Conservation (phyloP, 2,113 vertebrate genomes). For the Sisor rabdophorus region DNA sequence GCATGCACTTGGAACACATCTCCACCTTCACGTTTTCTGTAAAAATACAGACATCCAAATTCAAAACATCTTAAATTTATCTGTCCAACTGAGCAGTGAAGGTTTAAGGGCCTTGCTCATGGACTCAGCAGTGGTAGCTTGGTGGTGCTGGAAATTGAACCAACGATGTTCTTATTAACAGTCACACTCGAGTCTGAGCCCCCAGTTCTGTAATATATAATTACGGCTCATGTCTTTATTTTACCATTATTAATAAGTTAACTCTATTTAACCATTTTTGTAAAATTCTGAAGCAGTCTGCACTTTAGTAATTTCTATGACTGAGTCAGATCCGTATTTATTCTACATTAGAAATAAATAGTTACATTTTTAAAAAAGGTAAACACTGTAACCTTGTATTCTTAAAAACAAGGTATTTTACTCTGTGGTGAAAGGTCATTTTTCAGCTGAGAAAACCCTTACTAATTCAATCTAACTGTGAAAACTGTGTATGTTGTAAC, state of each 20-base stretch:
- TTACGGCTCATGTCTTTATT: slow-evolving; percentile 39
- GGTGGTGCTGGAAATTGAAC: too few species aligned
- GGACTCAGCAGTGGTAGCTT: too few species aligned
- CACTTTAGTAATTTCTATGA: neutral
- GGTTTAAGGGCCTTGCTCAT: too few species aligned
- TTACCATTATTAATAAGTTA: neutral
- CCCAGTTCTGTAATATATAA: slow-evolving; percentile 21
- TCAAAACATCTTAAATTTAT: too few species aligned
- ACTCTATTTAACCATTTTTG: neutral
- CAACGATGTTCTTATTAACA: too few species aligned
- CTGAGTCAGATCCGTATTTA: neutral
- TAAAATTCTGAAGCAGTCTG: too few species aligned
- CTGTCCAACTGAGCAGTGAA: too few species aligned
- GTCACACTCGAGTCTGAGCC: too few species aligned
- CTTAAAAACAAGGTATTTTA: neutral
- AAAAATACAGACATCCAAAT: neutral
- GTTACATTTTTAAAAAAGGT: neutral
- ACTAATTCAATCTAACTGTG: neutral
- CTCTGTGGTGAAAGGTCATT: neutral
- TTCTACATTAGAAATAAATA: neutral
- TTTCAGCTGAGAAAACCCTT: neutral
- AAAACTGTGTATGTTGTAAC: slow-evolving; percentile 20
- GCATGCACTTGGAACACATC: slow-evolving; percentile 30
- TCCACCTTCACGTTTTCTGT: slow-evolving; percentile 36
- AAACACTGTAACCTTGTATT: neutral